These are phyloP conservation scores for Adela reaumurella DNA, from an alignment of 2,888 invertebrate species.

Conservation along the genomic window DNA sequence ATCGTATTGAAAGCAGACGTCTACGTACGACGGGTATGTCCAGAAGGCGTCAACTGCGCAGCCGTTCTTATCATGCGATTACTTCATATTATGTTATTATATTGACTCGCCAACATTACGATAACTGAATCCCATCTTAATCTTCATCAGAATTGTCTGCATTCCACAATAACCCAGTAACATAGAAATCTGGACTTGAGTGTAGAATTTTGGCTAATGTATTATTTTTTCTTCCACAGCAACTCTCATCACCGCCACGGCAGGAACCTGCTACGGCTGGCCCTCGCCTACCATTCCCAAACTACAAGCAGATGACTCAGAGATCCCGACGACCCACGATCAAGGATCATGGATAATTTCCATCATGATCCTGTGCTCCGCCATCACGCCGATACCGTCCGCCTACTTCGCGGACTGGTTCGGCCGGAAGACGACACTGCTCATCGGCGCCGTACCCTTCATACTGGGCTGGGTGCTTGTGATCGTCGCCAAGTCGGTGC, in stretches of 20 bases:
- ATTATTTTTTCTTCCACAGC: constrained; percentile 27
- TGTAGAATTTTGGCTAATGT: no score
- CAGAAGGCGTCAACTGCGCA: no score
- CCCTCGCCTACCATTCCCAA: constrained; percentile 58
- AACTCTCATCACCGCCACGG: constrained; percentile 50
- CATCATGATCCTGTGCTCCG: constrained; percentile 62
- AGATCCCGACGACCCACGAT: constrained; percentile 43
- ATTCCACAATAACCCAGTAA: no score
- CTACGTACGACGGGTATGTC: no score
- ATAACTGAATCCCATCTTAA: no score
- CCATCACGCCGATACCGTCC: constrained; percentile 58
- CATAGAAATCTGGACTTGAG: no score
- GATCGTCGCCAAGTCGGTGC: constrained; percentile 53
- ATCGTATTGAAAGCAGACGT: no score
- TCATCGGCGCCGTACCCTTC: constrained; percentile 58
- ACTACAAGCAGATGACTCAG: constrained; percentile 38
- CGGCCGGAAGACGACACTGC: constrained; percentile 65
- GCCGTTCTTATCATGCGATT: no score
- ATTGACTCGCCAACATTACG: no score
- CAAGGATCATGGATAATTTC: constrained; percentile 63
- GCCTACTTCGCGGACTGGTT: constrained; percentile 61
- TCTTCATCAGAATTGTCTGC: no score
- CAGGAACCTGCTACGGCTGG: constrained; percentile 58
- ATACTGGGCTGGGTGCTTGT: constrained; percentile 63
- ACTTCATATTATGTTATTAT: no score